phyloP scores from a whole-genome alignment of 2,888 invertebrate genomes.

The Napeogenes inachia region DNA sequence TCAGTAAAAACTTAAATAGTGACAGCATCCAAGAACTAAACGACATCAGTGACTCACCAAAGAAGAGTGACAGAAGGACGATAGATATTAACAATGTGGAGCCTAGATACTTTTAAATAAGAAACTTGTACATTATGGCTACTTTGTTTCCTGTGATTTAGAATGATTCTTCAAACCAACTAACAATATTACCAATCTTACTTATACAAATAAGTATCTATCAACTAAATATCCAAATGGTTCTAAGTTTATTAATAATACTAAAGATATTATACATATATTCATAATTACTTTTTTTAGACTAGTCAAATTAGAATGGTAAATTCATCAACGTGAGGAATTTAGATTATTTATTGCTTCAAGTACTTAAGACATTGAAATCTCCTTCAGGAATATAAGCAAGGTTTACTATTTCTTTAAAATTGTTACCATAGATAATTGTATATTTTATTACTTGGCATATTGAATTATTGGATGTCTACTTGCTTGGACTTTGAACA shows the following conservation, averaged over 20 bases:
- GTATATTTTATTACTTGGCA: constrained; percentile 27
- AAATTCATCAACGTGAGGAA: constrained; percentile 54
- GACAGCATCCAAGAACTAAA: constrained; percentile 59
- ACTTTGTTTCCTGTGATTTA: constrained; percentile 62
- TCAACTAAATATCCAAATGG: constrained; percentile 29
- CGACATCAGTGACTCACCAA: constrained; percentile 68
- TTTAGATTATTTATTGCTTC: constrained; percentile 68
- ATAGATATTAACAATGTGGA: constrained; percentile 58
- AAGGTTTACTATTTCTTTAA: constrained; percentile 37
- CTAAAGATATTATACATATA: constrained; percentile 39
- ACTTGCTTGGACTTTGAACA: constrained; percentile 17
- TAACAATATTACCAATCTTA: constrained; percentile 36
- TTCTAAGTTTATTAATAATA: constrained; percentile 32
- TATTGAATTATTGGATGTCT: constrained; percentile 7
- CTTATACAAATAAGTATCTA: constrained; percentile 31
- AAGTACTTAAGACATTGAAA: constrained; percentile 22
- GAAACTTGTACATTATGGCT: constrained; percentile 47
- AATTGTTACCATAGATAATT: constrained; percentile 71
- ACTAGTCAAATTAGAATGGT: constrained; percentile 72
- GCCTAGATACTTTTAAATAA: constrained; percentile 39
- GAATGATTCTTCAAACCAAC: constrained; percentile 8
- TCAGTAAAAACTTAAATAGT: constrained; percentile 50
- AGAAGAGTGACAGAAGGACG: constrained; percentile 70
- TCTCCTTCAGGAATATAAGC: background rate
- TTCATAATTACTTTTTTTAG: constrained; percentile 48